Base-by-base conservation (phyloP, 64 coral and sea anemone genomes). In the Montipora capricornis region DNA sequence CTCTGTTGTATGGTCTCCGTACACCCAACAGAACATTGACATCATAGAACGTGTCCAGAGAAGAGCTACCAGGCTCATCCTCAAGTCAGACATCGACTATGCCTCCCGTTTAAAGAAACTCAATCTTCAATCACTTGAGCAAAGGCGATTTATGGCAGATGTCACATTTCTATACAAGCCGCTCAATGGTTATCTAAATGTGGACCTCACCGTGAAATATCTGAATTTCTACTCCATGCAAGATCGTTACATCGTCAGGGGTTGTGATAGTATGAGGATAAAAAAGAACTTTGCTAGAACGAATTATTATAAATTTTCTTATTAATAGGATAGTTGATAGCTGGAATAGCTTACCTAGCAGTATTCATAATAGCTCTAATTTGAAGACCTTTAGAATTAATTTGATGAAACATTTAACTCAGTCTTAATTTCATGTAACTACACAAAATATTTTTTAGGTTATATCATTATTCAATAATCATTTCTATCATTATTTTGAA, bases 11-110 rank as follows among this genome's bases (percentile, higher is more conserved):
- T 91, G 77, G 78, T 90, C 89, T 6, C 89, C 78, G 17, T 51
- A 91, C 45, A 81, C 89, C 16, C 44, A 57, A 57, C 53, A 57
- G 2, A 57, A 57, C 47, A 71, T 80, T 69, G 78, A 68, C 4
- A 68, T 47, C 55, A n/a, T 80, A 45, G 89, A 90, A 49, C 59
- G 64, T 68, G 16, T 81, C 1, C 89, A 90, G 89, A 61, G 90
- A 76, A 83, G 90, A 7, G 90, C 90, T 44, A 59, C 80, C 19
- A 93, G 77, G 71, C 87, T 93, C 26, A 93, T 93, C 2, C 69
- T 92, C 37, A 92, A 92, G 20, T 60, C 90, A 19, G 80, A 92
- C 49, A 70, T 52, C 16, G 49, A 66, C 7, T 92, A 77, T 62
- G 68, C 73, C 55, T 73, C 73, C 82, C 66, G 80, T 14, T 4